Base-by-base conservation (phyloP, 1,140 invertebrate genomes). In the Heterodera carotae region DNA sequence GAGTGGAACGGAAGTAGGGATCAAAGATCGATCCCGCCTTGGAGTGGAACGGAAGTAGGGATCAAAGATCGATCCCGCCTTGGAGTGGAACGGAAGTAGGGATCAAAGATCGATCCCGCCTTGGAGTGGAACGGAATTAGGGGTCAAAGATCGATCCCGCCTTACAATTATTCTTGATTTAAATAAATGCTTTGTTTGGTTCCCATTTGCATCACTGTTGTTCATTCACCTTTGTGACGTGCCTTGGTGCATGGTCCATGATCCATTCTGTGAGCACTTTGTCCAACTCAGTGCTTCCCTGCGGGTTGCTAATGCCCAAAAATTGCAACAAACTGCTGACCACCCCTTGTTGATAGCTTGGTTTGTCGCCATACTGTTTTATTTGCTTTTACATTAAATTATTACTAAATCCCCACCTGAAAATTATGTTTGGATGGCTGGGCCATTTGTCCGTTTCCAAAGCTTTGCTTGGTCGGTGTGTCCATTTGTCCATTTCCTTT, bases 261-360 rank as follows among this genome's bases (percentile, higher is more conserved):
- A 78, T 48, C 76, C 76, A 78, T 36, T 78, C 75, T 25, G 77
- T 78, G n/a, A 78, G 59, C 18, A 69, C 76, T 29, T 60, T 18
- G 43, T 78, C 77, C 56, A 78, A 56, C 43, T 78, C 77, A 33
- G 34, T 80, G 60, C 29, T 53, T 31, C 29, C 60, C 68, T 36
- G 34, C 29, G 33, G 29, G n/a, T 59, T 70, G 59, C 60, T 69
- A 25, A 79, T 67, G 34, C 78, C 78, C 31, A 79, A 43, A 64
- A 80, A 79, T 29, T 79, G 60, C 25, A 79, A 59, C 67, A 79
- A 31, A 53, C 56, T 79, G 59, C 76, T 79, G 64, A 79, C 31
- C 25, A 79, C 22, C 27, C 78, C 78, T 53, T 79, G 78, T 64
- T 81, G 67, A 12, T 82, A 76, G 60, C 36, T 81, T 39, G 78